A percentile compares a stretch with the other conserved stretches of the same genome.
Conservation (phyloP, 2,797 vertebrate species). For the Mormyrus hasselquistii region DNA sequence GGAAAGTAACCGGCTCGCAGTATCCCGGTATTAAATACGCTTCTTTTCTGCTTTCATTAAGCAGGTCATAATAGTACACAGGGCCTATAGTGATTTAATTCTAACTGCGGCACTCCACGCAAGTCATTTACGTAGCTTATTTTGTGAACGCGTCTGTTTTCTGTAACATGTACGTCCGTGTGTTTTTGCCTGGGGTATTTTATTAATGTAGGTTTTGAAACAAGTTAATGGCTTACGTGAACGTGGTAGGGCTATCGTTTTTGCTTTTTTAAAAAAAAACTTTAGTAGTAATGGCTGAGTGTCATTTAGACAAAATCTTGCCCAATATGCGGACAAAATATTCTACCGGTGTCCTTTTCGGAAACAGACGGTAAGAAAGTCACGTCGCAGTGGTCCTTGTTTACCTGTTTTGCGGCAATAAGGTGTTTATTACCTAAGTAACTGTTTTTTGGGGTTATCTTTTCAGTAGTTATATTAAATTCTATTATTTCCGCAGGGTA, state of each 20-base stretch:
- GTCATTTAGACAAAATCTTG: neutral
- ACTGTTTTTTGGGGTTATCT: neutral
- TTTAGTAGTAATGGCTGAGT: neutral
- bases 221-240: neutral
- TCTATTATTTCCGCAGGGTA: neutral
- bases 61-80: neutral
- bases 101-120: neutral
- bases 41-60: neutral
- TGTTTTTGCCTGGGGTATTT: neutral
- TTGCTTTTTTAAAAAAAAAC: neutral
- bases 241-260: neutral
- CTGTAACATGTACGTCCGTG: neutral
- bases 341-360: neutral
- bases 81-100: neutral
- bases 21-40: neutral
- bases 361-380: neutral
- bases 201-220: neutral
- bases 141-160: neutral
- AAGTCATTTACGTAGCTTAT: neutral
- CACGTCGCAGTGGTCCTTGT: neutral
- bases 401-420: neutral
- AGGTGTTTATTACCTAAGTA: neutral
- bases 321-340: neutral
- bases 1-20: neutral
- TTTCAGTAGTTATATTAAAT: neutral